Evolutionary conservation across 2,888 invertebrate genomes (phyloP).

Genomic region (Eristalinus sepulchralis): DNA sequence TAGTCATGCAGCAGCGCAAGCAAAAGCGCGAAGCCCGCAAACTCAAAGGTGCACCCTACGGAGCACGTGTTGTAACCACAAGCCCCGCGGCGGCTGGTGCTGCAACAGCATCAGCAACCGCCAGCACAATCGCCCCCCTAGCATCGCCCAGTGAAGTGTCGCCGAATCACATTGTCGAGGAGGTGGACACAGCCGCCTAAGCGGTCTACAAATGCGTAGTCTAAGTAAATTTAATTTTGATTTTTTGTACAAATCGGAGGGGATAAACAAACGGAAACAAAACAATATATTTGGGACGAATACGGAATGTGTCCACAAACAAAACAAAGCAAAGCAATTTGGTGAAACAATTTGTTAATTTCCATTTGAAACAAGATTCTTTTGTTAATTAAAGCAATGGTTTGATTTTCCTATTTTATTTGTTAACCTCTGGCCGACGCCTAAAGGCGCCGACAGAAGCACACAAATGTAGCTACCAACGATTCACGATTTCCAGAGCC

Average conservation of each 20-base stretch:
- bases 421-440: conserved; percentile 31
- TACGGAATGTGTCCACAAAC: conserved; percentile 21
- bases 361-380: conserved; percentile 43
- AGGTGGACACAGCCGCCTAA: conserved; percentile 80
- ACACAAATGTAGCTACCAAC: conserved; percentile 5
- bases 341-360: conserved; percentile 38
- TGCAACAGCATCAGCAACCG: conserved; percentile 61
- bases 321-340: conserved; percentile 20
- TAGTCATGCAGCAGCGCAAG: conserved; percentile 94
- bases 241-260: conserved; percentile 63
- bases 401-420: conserved; percentile 63
- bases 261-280: conserved; percentile 33
- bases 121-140: conserved; percentile 72
- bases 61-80: conserved; percentile 73
- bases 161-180: conserved; percentile 80
- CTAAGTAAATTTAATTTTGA: conserved; percentile 50
- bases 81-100: conserved; percentile 32
- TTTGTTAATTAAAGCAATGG: conserved; percentile 51
- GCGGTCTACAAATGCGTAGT: conserved; percentile 27
- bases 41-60: conserved; percentile 86
- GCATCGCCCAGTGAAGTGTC: conserved; percentile 77
- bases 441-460: neutral
- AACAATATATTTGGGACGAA: conserved; percentile 19
- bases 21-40: conserved; percentile 90
- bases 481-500: conserved; percentile 64